Evolutionary conservation across 2,113 vertebrate species (phyloP).

Genomic region (Tor tambroides): DNA sequence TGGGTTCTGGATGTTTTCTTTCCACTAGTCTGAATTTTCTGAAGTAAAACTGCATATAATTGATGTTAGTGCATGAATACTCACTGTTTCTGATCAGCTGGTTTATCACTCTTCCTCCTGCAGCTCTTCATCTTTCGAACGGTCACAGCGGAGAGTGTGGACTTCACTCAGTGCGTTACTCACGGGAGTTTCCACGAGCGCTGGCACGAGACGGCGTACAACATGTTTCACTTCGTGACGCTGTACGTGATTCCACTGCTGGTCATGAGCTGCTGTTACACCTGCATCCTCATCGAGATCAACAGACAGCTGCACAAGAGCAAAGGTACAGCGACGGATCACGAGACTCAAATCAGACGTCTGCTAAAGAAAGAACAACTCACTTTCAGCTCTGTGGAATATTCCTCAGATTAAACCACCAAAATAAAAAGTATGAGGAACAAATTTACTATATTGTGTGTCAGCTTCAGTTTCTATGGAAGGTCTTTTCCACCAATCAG

Average conservation of each 20-base stretch:
- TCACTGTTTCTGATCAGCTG: neutral
- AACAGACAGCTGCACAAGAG: conserved; percentile 81
- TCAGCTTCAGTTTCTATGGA: too few species aligned
- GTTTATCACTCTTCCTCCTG: neutral
- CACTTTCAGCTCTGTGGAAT: too few species aligned
- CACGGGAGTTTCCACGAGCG: conserved; percentile 82
- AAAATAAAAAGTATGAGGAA: too few species aligned
- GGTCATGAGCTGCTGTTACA: conserved; percentile 86
- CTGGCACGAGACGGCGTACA: conserved; percentile 88
- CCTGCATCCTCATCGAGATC: conserved; percentile 85
- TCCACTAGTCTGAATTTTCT: too few species aligned
- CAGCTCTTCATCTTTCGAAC: conserved; percentile 86
- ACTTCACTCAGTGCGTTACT: conserved; percentile 88
- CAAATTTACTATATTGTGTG: too few species aligned
- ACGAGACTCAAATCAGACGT: too few species aligned
- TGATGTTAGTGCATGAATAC: too few species aligned
- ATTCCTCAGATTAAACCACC: too few species aligned
- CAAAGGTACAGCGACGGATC: conserved; percentile 79
- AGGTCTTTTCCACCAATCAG: too few species aligned
- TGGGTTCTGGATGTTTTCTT: too few species aligned
- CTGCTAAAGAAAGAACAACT: neutral
- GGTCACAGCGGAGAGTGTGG: conserved; percentile 67
- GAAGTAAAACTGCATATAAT: neutral
- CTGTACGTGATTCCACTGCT: conserved; percentile 84
- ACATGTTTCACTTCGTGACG: conserved; percentile 89